phyloP scores from a whole-genome alignment of 2,888 invertebrate genomes.

The Parthenolecanium corni region DNA sequence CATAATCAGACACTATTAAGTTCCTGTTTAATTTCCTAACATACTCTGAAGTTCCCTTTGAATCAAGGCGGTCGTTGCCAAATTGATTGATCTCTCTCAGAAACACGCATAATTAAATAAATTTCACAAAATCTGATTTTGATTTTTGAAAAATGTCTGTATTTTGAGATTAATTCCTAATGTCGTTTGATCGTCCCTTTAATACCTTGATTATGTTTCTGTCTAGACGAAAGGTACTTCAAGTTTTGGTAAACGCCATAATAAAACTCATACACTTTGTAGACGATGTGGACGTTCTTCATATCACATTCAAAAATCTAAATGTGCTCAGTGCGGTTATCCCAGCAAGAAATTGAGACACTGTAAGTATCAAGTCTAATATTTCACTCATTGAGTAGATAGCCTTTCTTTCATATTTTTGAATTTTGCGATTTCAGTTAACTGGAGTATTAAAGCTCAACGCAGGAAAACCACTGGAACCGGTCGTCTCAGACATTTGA shows the following conservation, averaged over 20 bases:
- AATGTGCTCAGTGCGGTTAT: slow-evolving; percentile 96
- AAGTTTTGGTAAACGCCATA: slow-evolving; percentile 99
- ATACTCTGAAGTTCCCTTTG: too few relatives aligned
- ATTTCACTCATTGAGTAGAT: background rate
- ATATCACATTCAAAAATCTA: slow-evolving; percentile 96
- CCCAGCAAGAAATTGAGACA: slow-evolving; percentile 88
- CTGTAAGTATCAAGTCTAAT: slow-evolving; percentile 58
- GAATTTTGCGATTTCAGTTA: slow-evolving; percentile 49
- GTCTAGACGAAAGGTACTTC: slow-evolving; percentile 98
- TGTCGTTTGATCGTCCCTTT: too few relatives aligned
- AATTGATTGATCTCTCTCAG: too few relatives aligned
- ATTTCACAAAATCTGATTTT: too few relatives aligned
- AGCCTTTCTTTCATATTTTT: background rate
- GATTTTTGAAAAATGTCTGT: too few relatives aligned
- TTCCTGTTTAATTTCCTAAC: too few relatives aligned
- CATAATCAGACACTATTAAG: too few relatives aligned
- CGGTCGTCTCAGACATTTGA: slow-evolving; percentile 91
- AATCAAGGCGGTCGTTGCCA: too few relatives aligned
- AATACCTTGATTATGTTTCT: background rate
- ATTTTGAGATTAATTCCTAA: too few relatives aligned
- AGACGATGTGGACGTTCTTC: slow-evolving; percentile 95
- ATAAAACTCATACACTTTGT: slow-evolving; percentile 99
- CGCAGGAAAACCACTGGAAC: slow-evolving; percentile 99
- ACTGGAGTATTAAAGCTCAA: slow-evolving; percentile 98
- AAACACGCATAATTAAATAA: too few relatives aligned